Percentiles rank a stretch among this genome's conserved stretches.
Evolutionary conservation across 37 sponge, comb jelly and placozoan species (phyloP).

Genomic region (Geodia barretti): DNA sequence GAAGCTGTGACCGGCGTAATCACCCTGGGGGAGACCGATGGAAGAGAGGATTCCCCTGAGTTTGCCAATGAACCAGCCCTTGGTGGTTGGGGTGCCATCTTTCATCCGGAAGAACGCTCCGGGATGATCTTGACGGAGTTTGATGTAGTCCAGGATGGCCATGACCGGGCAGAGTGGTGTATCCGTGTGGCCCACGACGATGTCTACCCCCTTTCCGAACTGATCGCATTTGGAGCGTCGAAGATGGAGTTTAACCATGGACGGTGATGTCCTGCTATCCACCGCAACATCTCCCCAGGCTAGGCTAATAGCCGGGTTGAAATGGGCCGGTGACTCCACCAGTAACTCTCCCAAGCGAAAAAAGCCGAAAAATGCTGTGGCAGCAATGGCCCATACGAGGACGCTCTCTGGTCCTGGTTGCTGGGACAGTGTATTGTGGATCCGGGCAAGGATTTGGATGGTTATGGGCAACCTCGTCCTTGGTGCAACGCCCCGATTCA

Average conservation of each 20-base stretch:
- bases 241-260: not conserved
- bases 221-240: slow-evolving; percentile 18
- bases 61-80: not conserved
- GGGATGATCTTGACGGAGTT: not conserved
- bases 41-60: not conserved
- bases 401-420: not conserved
- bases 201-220: slow-evolving; percentile 3
- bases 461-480: slow-evolving; percentile 2
- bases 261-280: not conserved
- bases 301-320: slow-evolving; percentile 8
- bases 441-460: not conserved
- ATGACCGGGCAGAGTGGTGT: slow-evolving; percentile 5
- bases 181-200: not conserved
- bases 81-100: slow-evolving; percentile 5
- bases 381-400: slow-evolving; percentile 38
- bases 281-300: slow-evolving; percentile 11
- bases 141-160: slow-evolving; percentile 3
- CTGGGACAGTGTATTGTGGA: not conserved
- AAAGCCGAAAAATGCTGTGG: slow-evolving; percentile 48
- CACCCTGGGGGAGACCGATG: not conserved
- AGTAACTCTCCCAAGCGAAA: slow-evolving; percentile 37
- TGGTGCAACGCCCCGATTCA: not conserved
- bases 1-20: slow-evolving; percentile 37
- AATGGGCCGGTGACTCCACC: not conserved
- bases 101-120: slow-evolving; percentile 14